These are phyloP conservation scores for Siniperca undulata DNA, from an alignment of 2,797 vertebrate genomes.

Conservation along the genomic window DNA sequence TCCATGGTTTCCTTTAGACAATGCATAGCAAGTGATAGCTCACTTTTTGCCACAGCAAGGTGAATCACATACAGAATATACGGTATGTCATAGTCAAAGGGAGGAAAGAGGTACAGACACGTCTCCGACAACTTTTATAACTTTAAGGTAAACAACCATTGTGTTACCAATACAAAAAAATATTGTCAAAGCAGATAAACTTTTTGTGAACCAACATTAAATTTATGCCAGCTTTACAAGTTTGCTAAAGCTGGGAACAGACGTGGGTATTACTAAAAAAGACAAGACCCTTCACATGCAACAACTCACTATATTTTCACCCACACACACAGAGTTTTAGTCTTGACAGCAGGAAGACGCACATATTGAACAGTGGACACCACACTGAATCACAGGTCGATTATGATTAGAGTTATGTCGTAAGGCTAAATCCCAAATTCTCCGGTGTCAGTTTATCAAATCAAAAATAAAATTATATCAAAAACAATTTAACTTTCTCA, in stretches of 20 bases:
- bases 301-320: constrained; percentile 5
- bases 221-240: background rate
- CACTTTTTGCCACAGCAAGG: constrained; percentile 23
- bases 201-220: background rate
- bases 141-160: background rate
- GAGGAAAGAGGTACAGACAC: background rate
- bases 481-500: background rate
- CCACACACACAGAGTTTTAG: background rate
- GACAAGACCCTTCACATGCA: background rate
- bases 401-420: background rate
- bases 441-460: background rate
- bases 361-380: background rate
- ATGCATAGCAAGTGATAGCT: constrained; percentile 23
- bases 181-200: background rate
- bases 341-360: constrained; percentile 6
- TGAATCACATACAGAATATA: constrained; percentile 10
- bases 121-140: constrained; percentile 2
- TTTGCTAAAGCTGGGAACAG: constrained; percentile 3
- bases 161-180: background rate
- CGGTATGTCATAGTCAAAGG: background rate
- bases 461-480: background rate
- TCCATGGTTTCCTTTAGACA: constrained; percentile 38
- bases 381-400: background rate
- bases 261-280: background rate
- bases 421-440: background rate